Evolutionary conservation across 1,140 invertebrate genomes (phyloP).

Genomic region (Brachionus sp.): DNA sequence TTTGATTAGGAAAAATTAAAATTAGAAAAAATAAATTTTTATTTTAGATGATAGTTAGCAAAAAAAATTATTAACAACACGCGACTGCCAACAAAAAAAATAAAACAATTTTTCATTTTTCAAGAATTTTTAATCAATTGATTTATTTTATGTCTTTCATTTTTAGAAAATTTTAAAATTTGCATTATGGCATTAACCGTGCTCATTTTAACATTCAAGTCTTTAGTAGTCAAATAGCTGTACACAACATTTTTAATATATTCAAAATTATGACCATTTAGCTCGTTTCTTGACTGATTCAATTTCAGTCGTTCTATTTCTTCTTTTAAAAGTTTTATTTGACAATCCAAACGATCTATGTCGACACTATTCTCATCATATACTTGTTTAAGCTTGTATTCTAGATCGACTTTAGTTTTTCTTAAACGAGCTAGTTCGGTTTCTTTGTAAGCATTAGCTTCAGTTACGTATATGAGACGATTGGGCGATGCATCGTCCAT

Average conservation of each 20-base stretch:
- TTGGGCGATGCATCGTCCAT: background rate
- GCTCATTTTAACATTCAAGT: slow-evolving; percentile 31
- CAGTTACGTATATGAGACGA: slow-evolving; percentile 2
- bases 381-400: slow-evolving; percentile 26
- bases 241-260: slow-evolving; percentile 44
- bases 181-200: slow-evolving; percentile 36
- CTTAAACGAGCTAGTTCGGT: background rate
- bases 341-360: background rate
- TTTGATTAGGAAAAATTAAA: background rate
- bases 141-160: slow-evolving; percentile 26
- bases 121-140: background rate
- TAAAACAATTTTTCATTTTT: too few relatives aligned
- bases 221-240: slow-evolving; percentile 29
- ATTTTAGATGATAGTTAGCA: background rate
- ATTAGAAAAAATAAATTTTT: slow-evolving; percentile 10
- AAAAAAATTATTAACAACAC: background rate
- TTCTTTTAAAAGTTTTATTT: slow-evolving; percentile 17
- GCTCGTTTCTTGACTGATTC: background rate
- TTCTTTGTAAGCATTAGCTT: slow-evolving; percentile 18
- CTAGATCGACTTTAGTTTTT: background rate
- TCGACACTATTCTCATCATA: slow-evolving; percentile 26
- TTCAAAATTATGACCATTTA: slow-evolving; percentile 38
- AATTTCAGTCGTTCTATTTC: slow-evolving; percentile 35
- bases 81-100: background rate
- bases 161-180: slow-evolving; percentile 38